Evolutionary conservation across 2,113 vertebrate species (phyloP).

Genomic region (Mustelus asterias): DNA sequence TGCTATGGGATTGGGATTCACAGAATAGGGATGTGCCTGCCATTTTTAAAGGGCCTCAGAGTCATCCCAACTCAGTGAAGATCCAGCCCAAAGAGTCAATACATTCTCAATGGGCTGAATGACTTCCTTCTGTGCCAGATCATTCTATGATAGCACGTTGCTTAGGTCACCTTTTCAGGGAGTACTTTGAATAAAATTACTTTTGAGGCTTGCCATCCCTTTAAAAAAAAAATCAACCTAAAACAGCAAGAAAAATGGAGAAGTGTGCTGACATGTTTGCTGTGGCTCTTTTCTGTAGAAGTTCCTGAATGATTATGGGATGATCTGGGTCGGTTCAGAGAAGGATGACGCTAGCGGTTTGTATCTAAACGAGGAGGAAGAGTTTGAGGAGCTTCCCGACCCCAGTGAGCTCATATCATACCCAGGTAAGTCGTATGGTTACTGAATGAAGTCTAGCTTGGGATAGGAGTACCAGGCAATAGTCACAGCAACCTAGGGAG

Average conservation of each 20-base stretch:
- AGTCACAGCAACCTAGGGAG: not conserved
- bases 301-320: constrained; percentile 80
- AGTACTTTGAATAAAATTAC: not conserved
- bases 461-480: not conserved
- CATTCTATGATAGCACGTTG: not conserved
- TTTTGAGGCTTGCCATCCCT: not conserved
- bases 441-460: not conserved
- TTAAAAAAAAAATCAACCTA: not conserved
- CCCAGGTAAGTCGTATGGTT: constrained; percentile 42
- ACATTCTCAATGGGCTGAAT: not conserved
- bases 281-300: constrained; percentile 49
- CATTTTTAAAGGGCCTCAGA: no score
- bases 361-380: constrained; percentile 24
- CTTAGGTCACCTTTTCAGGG: not conserved
- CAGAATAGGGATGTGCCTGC: no score
- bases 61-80: no score
- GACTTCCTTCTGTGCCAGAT: not conserved
- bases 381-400: not conserved
- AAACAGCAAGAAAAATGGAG: not conserved
- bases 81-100: no score
- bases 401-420: constrained; percentile 38
- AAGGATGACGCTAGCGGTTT: constrained; percentile 38
- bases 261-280: not conserved
- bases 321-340: constrained; percentile 77
- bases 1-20: no score